Percentiles rank a stretch among this genome's conserved stretches.
Evolutionary conservation across 2,797 vertebrate species (phyloP).

Genomic region (Coreius guichenoti): DNA sequence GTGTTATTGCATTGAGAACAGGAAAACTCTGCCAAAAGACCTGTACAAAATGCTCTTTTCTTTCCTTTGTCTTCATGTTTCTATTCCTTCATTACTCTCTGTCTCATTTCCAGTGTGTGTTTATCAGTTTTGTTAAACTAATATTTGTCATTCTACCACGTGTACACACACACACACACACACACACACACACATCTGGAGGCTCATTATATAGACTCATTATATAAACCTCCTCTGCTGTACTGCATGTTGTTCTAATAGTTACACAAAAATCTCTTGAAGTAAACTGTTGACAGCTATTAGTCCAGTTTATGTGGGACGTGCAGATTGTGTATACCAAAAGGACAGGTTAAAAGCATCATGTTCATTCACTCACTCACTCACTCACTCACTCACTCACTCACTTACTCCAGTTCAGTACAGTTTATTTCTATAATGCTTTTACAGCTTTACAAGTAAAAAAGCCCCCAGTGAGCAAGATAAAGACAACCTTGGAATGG

Average conservation of each 20-base stretch:
- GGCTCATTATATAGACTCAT: conserved; percentile 21
- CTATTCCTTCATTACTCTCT: neutral
- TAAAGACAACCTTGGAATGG: neutral
- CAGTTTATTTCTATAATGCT: conserved; percentile 4
- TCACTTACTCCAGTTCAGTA: neutral
- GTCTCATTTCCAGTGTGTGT: conserved; percentile 59
- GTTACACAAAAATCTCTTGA: conserved; percentile 39
- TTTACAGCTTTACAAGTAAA: neutral
- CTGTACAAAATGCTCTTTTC: conserved; percentile 34
- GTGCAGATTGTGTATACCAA: neutral
- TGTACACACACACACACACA: conserved; percentile 18
- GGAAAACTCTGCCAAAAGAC: conserved; percentile 3
- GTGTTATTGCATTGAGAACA: conserved; percentile 4
- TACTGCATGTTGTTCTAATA: conserved; percentile 32
- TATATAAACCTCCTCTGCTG: conserved; percentile 33
- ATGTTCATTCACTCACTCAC: neutral
- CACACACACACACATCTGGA: conserved; percentile 47
- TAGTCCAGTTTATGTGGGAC: neutral
- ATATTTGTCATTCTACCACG: conserved; percentile 80
- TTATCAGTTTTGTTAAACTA: conserved; percentile 77
- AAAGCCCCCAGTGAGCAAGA: neutral
- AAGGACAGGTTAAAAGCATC: conserved; percentile 17
- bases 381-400: neutral
- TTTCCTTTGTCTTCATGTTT: neutral
- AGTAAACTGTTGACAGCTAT: conserved; percentile 43